A percentile compares a stretch with the other conserved stretches of the same genome.
These are phyloP conservation scores for Meloidogyne exigua DNA, from an alignment of 1,140 invertebrate genomes.

Conservation along the genomic window DNA sequence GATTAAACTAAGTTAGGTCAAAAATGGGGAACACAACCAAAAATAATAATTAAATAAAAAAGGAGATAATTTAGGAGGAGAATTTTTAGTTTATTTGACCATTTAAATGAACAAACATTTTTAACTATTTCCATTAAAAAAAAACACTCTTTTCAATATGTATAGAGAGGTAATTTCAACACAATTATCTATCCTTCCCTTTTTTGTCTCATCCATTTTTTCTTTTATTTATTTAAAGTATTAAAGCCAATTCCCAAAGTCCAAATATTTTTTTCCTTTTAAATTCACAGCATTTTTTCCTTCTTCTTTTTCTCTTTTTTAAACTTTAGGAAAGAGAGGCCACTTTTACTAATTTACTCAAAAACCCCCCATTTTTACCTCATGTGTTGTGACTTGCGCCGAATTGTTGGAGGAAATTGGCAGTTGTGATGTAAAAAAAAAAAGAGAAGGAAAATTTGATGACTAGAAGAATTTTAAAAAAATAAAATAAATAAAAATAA, in stretches of 20 bases:
- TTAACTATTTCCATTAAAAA: too few species aligned
- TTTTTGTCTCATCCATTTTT: background rate
- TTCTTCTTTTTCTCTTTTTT: too few species aligned
- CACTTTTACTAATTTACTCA: slow-evolving; percentile 30
- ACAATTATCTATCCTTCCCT: background rate
- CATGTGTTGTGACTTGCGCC: background rate
- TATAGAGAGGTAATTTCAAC: too few species aligned
- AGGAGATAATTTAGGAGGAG: too few species aligned
- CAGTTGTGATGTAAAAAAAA: background rate
- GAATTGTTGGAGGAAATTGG: background rate
- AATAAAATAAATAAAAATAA: background rate
- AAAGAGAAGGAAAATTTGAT: background rate
- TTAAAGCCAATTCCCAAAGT: slow-evolving; percentile 7
- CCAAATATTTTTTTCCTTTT: slow-evolving; percentile 1
- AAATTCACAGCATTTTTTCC: slow-evolving; percentile 2
- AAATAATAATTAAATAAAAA: too few species aligned
- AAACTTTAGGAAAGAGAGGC: background rate
- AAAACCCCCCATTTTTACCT: background rate
- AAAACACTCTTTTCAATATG: too few species aligned
- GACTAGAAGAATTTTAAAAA: background rate
- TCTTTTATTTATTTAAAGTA: background rate
- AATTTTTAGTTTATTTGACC: too few species aligned
- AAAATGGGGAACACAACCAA: too few species aligned
- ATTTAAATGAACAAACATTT: too few species aligned
- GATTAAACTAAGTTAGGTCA: too few species aligned